phyloP scores from a whole-genome alignment of 2,888 invertebrate genomes.

The Spodoptera littoralis region DNA sequence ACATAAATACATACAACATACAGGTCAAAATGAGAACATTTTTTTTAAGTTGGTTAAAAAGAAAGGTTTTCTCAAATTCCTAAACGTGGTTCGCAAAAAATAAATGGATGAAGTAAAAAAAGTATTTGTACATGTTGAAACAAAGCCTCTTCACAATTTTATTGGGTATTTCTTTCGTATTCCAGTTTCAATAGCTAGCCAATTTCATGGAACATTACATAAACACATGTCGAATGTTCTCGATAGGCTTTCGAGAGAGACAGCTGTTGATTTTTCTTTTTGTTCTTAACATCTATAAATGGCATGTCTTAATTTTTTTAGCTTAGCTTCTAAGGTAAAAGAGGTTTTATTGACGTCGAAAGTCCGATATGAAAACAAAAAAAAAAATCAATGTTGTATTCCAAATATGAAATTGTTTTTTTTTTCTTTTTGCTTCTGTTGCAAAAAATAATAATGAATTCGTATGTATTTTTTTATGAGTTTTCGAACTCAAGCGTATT shows the following conservation, averaged over 20 bases:
- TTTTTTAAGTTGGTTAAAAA: slow-evolving; percentile 12
- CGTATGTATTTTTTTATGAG: too few species aligned
- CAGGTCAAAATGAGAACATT: too few species aligned
- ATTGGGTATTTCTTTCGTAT: slow-evolving; percentile 55
- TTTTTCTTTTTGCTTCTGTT: too few species aligned
- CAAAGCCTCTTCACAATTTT: slow-evolving; percentile 50
- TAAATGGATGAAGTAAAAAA: slow-evolving; percentile 38
- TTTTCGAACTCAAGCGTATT: too few species aligned
- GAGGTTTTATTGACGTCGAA: too few species aligned
- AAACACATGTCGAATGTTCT: slow-evolving; percentile 57
- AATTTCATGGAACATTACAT: slow-evolving; percentile 65
- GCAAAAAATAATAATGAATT: too few species aligned
- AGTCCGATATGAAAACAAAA: too few species aligned
- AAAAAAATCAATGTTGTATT: too few species aligned
- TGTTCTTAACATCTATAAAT: background rate
- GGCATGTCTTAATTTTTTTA: too few species aligned
- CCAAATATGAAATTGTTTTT: too few species aligned
- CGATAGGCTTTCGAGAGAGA: slow-evolving; percentile 44
- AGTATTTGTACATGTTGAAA: slow-evolving; percentile 39
- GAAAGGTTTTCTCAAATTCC: slow-evolving; percentile 12
- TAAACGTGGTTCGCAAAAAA: slow-evolving; percentile 38
- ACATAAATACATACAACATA: too few species aligned
- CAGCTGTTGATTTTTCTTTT: slow-evolving; percentile 42
- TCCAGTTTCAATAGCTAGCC: slow-evolving; percentile 61
- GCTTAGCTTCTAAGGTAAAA: too few species aligned